Evolutionary conservation across 2,113 vertebrate species (phyloP), one percentile per base, ranked within the genome.

Genomic region (Poecile atricapillus): DNA sequence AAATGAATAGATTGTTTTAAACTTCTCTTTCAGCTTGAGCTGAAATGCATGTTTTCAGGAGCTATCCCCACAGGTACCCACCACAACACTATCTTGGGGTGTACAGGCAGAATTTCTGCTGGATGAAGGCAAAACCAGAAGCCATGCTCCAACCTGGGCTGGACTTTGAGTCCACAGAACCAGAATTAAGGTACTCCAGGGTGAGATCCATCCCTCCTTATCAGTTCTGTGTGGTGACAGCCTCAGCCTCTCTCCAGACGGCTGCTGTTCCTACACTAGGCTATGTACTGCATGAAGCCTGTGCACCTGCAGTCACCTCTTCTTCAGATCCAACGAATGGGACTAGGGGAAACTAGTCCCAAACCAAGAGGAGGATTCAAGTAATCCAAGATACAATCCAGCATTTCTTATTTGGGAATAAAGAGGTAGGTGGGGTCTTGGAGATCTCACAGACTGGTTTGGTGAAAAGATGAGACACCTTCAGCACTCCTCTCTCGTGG

Each of bases 91-190:
- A 35, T 28, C 43, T 53, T 1, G 0, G 37, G 39, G 33, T 2
- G 2, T 20, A 27, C 12, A 64, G 47, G 13, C 14, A 85, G 30
- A 76, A 71, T 41, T 87, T 68, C 75, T 58, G 6, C 28, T 52
- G 28, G 35, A 68, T 60, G 28, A 87, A 69, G 43, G 41, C 35
- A 87, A 85, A 87, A 2, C 5, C 30, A 78, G 47, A 83, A 73
- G 41, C 24, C 2, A 2, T 20, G 69, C 28, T 76, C 37, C 63
- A 90, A 19, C 7, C 1, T 0, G 0, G 7, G 15, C 33, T n/a
- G 28, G 39, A 60, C 30, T 73, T 47, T 12, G 58, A 17, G 27
- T 35, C 41, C 25, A 49, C 2, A n/a, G 20, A 50, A 55, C 5
- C 59, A 81, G 33, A 68, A 75, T 17, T 64, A 59, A 68, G n/a